phyloP scores from a whole-genome alignment of 2,113 vertebrate genomes.

The Tamias sibiricus region DNA sequence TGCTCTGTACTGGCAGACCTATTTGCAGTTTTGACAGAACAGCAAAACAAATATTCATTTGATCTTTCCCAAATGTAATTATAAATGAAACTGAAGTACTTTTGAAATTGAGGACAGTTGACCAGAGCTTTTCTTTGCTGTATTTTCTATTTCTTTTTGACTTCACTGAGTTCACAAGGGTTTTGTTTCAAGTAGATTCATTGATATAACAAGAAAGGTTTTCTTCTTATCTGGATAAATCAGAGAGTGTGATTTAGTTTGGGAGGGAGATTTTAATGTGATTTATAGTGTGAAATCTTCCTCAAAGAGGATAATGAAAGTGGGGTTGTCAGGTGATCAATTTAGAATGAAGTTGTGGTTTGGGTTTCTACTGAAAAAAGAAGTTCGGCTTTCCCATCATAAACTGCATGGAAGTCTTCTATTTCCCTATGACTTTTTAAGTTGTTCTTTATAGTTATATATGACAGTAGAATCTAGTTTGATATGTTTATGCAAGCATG shows the following conservation, averaged over 20 bases:
- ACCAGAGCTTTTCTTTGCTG: neutral
- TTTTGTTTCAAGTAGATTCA: slow-evolving; percentile 31
- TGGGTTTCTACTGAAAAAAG: neutral
- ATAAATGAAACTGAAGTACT: neutral
- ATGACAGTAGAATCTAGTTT: too few species aligned
- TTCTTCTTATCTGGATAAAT: neutral
- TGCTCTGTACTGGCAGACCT: neutral
- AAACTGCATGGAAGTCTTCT: neutral
- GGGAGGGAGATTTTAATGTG: neutral
- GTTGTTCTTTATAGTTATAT: too few species aligned
- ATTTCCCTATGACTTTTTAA: slow-evolving; percentile 14
- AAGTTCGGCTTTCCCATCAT: neutral
- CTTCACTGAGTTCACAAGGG: neutral
- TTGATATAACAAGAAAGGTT: neutral
- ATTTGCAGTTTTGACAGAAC: neutral
- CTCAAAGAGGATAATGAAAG: slow-evolving; percentile 24
- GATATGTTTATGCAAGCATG: too few species aligned
- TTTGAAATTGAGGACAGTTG: neutral
- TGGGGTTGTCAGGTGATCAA: neutral
- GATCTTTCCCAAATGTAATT: slow-evolving; percentile 33
- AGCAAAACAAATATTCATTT: slow-evolving; percentile 26
- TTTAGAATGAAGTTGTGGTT: slow-evolving; percentile 11
- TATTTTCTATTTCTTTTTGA: neutral
- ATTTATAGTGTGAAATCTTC: slow-evolving; percentile 30
- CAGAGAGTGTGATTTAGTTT: neutral